These are phyloP conservation scores for Hipposideros armiger DNA, from an alignment of 2,113 vertebrate species.

Conservation along the genomic window DNA sequence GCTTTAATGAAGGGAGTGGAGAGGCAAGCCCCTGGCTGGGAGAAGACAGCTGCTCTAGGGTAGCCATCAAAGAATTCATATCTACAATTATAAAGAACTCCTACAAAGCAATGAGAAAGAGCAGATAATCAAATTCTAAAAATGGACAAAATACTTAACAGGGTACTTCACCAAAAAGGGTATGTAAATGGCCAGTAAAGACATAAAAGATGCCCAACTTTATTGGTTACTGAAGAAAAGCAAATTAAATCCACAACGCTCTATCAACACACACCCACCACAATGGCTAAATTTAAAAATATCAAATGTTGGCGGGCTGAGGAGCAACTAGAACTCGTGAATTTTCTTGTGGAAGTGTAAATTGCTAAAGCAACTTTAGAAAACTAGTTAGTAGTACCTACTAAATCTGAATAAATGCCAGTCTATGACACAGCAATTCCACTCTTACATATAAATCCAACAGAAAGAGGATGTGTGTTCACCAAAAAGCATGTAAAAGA, in stretches of 20 bases:
- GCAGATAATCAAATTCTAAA: not conserved
- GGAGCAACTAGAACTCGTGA: not conserved
- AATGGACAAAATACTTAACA: not conserved
- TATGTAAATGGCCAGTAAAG: not conserved
- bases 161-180: not conserved
- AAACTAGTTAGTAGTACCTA: not conserved
- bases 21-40: not conserved
- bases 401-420: not conserved
- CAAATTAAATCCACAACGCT: not conserved
- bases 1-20: not conserved
- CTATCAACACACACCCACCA: not conserved
- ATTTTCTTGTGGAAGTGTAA: not conserved
- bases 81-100: not conserved
- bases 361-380: not conserved
- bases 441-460: not conserved
- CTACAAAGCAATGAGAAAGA: not conserved
- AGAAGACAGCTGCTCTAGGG: not conserved
- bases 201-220: not conserved
- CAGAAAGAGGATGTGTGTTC: not conserved
- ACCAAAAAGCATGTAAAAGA: not conserved
- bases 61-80: not conserved
- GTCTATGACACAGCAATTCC: not conserved
- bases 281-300: conserved; percentile 50
- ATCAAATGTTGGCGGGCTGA: not conserved
- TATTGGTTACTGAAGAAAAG: not conserved